Percentiles rank a stretch among this genome's conserved stretches.
These are phyloP conservation scores for Micrastur ruficollis DNA, from an alignment of 2,797 vertebrate genomes.

Conservation along the genomic window DNA sequence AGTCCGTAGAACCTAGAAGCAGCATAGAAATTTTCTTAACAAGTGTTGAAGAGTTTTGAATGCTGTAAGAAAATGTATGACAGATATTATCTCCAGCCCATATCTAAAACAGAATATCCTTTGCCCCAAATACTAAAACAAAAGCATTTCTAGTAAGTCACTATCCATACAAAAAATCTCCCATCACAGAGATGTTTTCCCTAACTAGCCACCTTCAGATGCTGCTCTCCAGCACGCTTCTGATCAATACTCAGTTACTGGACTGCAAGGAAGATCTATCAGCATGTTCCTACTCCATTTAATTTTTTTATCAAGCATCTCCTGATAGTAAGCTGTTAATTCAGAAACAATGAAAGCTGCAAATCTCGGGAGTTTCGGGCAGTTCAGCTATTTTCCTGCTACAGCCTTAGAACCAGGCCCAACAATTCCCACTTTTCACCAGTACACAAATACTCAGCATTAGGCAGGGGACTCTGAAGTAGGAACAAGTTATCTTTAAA, in stretches of 20 bases:
- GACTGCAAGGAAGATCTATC: not conserved
- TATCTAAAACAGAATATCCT: not conserved
- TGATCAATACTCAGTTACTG: not conserved
- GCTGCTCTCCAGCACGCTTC: not conserved
- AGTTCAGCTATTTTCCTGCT: not conserved
- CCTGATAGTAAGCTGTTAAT: not conserved
- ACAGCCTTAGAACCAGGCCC: not conserved
- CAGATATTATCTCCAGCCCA: not conserved
- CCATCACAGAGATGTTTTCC: not conserved
- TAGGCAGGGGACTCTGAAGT: not conserved
- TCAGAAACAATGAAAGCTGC: not conserved
- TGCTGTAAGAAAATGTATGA: not conserved
- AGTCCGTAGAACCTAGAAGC: conserved; percentile 86
- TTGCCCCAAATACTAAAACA: not conserved
- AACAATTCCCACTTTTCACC: not conserved
- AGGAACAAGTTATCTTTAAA: not conserved
- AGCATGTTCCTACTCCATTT: not conserved
- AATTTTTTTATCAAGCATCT: not conserved
- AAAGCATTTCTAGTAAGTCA: not conserved
- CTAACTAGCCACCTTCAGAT: not conserved
- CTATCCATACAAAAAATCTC: not conserved
- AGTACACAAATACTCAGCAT: not conserved
- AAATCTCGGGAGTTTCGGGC: not conserved
- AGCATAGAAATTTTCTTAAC: not conserved
- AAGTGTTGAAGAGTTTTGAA: not conserved